Base-by-base conservation (phyloP, 2,113 vertebrate species). In the Sceloporus undulatus region DNA sequence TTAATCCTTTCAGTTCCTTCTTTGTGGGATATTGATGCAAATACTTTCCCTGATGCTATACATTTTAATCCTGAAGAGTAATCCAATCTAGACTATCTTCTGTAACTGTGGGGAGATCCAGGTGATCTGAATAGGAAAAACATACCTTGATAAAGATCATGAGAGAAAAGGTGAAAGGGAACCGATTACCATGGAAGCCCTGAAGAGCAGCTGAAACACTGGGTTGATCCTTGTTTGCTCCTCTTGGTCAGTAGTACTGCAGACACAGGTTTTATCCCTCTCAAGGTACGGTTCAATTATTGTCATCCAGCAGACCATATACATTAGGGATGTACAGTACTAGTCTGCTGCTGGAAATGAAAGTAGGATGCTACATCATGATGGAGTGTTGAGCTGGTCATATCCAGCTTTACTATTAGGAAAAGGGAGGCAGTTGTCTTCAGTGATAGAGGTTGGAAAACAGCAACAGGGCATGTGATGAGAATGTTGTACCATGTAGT, bases 1-100 rank as follows among this genome's bases (percentile, higher is more conserved):
- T 6, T 48, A 48, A 48, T 5, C 48, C 7, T 38, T n/a, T 1
- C 1, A 48, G 0, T 1, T n/a, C 11, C n/a, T 5, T 1, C 0
- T 11, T 18, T 27, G 0, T 29, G 0, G 1, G 66, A 52, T 77
- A 52, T 65, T 34, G 65, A 27, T 5, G 18, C 13, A 14, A 34
- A 40, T 25, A 54, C 1, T 29, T 0, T 8, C 2, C 56, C 27
- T 27, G 40, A 29, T 18, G 0, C 9, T 40, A 0, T 2, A 14
- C 73, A 2, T 68, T 0, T 48, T 56, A 27, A 71, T 52, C 48
- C 18, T 42, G 68, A 40, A 80, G 9, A 40, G 8, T 27, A 87
- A 27, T 29, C 29, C 42, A 73, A 56, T 8, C 76, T 86, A 34
- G 27, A 65, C 59, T 21, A 29, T 27, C n/a, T 77, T 76, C 27